These are phyloP conservation scores for Arenaria interpres DNA, from an alignment of 2,113 vertebrate species.

Conservation along the genomic window DNA sequence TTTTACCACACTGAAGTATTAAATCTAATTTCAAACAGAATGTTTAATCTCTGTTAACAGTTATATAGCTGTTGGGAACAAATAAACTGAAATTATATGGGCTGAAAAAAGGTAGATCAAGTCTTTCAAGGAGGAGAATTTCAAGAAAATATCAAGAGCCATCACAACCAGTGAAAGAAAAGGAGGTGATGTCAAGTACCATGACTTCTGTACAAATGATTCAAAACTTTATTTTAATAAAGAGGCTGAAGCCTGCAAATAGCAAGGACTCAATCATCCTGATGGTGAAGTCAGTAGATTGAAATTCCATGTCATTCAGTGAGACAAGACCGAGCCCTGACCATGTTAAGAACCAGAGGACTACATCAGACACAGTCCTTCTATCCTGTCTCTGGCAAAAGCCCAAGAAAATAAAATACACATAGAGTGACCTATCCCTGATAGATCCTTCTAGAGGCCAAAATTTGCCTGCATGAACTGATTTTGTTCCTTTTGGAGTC, in stretches of 20 bases:
- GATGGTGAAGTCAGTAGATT: neutral
- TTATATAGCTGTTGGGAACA: neutral
- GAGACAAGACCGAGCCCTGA: neutral
- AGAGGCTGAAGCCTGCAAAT: neutral
- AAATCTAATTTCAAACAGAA: neutral
- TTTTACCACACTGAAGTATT: neutral
- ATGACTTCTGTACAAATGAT: neutral
- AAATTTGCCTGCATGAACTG: neutral
- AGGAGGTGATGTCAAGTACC: neutral
- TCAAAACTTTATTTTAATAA: neutral
- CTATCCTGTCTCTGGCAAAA: neutral
- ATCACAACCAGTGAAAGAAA: neutral
- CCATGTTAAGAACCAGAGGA: neutral
- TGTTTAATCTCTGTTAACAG: neutral
- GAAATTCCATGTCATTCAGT: neutral
- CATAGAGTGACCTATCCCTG: neutral
- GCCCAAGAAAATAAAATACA: neutral
- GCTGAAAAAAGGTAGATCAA: neutral
- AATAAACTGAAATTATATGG: neutral
- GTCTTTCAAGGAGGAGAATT: neutral
- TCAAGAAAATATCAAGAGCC: neutral
- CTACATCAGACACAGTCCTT: neutral
- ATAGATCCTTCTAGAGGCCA: neutral
- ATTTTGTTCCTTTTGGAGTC: neutral
- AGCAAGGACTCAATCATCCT: neutral